Conservation (phyloP, 2,113 vertebrate genomes). For the Xenopus laevis region DNA sequence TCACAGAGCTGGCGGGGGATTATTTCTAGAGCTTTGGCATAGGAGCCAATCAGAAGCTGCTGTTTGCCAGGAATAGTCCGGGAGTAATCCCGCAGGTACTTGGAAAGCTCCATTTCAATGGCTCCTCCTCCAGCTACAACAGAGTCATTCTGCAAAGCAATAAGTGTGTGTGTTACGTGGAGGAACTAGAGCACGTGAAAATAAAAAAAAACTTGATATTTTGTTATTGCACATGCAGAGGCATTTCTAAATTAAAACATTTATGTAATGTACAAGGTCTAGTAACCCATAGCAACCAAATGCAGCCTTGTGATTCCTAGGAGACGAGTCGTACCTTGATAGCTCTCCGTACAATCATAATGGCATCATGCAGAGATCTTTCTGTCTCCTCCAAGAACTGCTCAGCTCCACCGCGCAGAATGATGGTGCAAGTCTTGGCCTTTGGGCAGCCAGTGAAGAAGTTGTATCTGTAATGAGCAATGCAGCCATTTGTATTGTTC, state of each 20-base stretch:
- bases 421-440: constrained; percentile 91
- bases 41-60: constrained; percentile 92
- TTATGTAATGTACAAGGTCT: too few species aligned
- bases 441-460: constrained; percentile 93
- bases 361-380: constrained; percentile 91
- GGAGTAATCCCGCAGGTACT: constrained; percentile 89
- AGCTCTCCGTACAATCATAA: constrained; percentile 96
- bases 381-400: constrained; percentile 98
- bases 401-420: constrained; percentile 88
- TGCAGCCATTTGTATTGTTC: not conserved
- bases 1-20: constrained; percentile 96
- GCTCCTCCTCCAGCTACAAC: constrained; percentile 90
- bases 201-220: not conserved
- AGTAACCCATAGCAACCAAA: too few species aligned
- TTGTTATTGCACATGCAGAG: too few species aligned
- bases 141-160: constrained; percentile 80
- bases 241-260: too few species aligned
- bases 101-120: constrained; percentile 97
- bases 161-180: not conserved
- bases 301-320: too few species aligned
- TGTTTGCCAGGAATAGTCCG: constrained; percentile 95
- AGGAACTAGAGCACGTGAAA: not conserved
- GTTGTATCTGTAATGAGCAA: constrained; percentile 76
- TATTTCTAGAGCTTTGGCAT: constrained; percentile 93
- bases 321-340: constrained; percentile 76